Evolutionary conservation across 2,888 invertebrate species (phyloP).

Genomic region (Achlya flavicornis): DNA sequence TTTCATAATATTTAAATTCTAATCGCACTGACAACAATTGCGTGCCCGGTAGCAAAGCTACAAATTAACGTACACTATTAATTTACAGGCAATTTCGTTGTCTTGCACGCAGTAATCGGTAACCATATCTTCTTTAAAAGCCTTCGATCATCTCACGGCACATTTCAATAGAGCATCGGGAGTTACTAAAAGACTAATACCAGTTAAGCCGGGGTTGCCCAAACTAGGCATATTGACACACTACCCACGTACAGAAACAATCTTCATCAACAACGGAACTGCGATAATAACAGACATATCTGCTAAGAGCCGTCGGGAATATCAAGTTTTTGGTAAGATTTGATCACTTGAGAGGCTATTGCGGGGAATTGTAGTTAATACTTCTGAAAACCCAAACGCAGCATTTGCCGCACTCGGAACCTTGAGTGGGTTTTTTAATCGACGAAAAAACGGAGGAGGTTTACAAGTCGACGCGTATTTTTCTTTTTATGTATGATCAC

Average conservation of each 20-base stretch:
- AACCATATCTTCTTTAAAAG: too few relatives aligned
- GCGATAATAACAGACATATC: neutral
- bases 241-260: conserved; percentile 3
- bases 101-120: too few relatives aligned
- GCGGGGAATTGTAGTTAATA: neutral
- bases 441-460: too few relatives aligned
- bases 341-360: neutral
- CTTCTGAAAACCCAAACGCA: too few relatives aligned
- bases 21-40: too few relatives aligned
- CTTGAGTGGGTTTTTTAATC: neutral
- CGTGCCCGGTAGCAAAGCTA: too few relatives aligned
- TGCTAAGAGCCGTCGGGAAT: neutral
- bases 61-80: too few relatives aligned
- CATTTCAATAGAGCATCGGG: neutral
- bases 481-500: too few relatives aligned
- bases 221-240: neutral
- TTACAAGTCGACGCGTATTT: too few relatives aligned
- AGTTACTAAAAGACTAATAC: neutral
- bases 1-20: too few relatives aligned
- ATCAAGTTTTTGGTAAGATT: neutral
- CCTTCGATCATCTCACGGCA: neutral
- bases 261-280: conserved; percentile 23
- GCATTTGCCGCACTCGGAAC: too few relatives aligned
- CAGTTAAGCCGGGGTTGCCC: neutral
- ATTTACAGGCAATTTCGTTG: too few relatives aligned